Percentiles rank a stretch among this genome's conserved stretches.
phyloP scores from a whole-genome alignment of 2,797 vertebrate genomes.

The Clamator glandarius region DNA sequence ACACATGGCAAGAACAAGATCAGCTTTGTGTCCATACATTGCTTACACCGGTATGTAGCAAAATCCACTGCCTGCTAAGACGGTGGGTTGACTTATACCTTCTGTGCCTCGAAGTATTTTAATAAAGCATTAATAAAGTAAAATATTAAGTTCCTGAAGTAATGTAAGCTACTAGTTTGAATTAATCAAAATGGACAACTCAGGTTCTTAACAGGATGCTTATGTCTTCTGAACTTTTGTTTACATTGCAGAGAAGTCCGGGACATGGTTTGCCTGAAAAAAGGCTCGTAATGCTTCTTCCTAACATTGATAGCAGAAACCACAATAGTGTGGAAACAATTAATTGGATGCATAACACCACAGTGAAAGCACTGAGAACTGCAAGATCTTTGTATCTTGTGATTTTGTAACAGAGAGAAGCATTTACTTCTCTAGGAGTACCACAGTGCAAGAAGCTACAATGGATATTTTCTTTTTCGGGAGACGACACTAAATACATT shows the following conservation, averaged over 20 bases:
- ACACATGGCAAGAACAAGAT: neutral
- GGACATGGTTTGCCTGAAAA: neutral
- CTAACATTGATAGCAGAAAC: conserved; percentile 26
- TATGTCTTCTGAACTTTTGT: neutral
- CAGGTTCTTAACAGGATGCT: neutral
- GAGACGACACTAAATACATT: neutral
- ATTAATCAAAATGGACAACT: neutral
- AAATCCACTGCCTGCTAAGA: neutral
- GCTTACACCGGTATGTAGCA: neutral
- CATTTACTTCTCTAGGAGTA: neutral
- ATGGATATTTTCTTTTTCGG: neutral
- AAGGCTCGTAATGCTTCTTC: neutral
- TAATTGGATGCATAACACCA: neutral
- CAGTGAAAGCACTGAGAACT: neutral
- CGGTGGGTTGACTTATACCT: neutral
- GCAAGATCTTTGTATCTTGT: neutral
- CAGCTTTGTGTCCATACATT: neutral
- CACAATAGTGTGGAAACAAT: neutral
- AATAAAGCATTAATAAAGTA: neutral
- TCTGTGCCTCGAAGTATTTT: neutral
- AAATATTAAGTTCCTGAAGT: neutral
- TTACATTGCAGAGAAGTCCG: neutral
- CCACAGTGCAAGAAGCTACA: neutral
- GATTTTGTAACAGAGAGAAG: neutral
- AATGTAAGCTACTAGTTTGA: neutral